Base-by-base conservation (phyloP, 2,888 invertebrate species). In the Odontocolon sp. region DNA sequence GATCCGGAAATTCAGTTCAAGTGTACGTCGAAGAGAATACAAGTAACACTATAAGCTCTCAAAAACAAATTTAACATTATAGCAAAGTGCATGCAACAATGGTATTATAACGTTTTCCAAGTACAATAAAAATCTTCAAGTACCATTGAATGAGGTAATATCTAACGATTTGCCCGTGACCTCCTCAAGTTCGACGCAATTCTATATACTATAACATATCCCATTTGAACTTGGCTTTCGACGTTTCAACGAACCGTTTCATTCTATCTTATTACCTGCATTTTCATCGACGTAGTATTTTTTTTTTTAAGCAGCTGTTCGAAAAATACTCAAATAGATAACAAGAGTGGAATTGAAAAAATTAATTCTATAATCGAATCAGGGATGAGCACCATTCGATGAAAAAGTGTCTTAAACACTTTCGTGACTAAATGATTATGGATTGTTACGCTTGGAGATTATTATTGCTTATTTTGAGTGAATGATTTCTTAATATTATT, bases 81-180 rank as follows among this genome's bases (percentile, higher is more conserved):
- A 31, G 1, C n/a, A 14, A 28, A 42, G 16, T 42, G 42, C 42
- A 16, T 26, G 5, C 14, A 26, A 21, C 26, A 26, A 59, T 28
- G n/a, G n/a, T 40, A 3, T 59, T 23, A 59, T 57, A 28, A 11
- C 42, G 16, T 18, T 42, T n/a, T 59, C 9, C 38, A 28, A 28
- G 26, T 1, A 18, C 28, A 42, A 28, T 42, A 59, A 42, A 42
- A 40, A 8, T 26, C 40, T 5, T 4, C 59, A 42, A 40, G 40
- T 59, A 26, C 54, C 11, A 56, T 56, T 56, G 36, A 56, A 33
- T 18, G 36, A n/a, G 36, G n/a, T 4, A 11, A 1, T 21, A 16
- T 59, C 59, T 40, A 59, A 40, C 59, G 59, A 28, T 59, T 26
- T 26, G 59, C 28, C 59, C 28, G 38, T 59, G 14, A 28, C 28